These are phyloP conservation scores for Lytechinus pictus DNA, from an alignment of 35 echinoderm and acorn worm genomes.

Conservation along the genomic window DNA sequence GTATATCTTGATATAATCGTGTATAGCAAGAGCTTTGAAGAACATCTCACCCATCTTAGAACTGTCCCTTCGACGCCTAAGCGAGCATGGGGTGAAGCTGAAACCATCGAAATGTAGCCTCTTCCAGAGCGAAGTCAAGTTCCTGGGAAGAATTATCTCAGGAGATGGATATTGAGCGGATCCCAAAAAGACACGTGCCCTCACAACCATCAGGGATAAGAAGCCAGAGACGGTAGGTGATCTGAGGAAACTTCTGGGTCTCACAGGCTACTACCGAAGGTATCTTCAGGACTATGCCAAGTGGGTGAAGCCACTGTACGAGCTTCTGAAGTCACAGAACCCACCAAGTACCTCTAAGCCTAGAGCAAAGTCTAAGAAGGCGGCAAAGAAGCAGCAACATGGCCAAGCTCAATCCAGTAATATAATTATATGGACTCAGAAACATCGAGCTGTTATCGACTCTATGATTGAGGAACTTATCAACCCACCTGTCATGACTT, in stretches of 20 bases:
- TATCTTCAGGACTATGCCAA: slow-evolving; percentile 51
- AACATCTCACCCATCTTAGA: slow-evolving; percentile 50
- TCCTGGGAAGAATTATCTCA: slow-evolving; percentile 56
- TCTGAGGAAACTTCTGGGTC: slow-evolving; percentile 30
- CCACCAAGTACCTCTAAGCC: not conserved
- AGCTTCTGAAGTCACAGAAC: not conserved
- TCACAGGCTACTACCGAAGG: slow-evolving; percentile 53
- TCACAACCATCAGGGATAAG: slow-evolving; percentile 19
- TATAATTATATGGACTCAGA: slow-evolving; percentile 43
- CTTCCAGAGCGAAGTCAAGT: slow-evolving; percentile 57
- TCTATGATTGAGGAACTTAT: slow-evolving; percentile 23
- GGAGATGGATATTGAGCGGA: slow-evolving; percentile 49
- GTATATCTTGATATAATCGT: slow-evolving; percentile 62
- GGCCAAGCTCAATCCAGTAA: not conserved
- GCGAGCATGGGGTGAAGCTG: slow-evolving; percentile 49
- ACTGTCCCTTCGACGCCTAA: slow-evolving; percentile 39
- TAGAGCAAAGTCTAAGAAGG: not conserved
- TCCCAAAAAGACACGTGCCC: slow-evolving; percentile 9
- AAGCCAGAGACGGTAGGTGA: slow-evolving; percentile 41
- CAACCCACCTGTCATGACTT: slow-evolving; percentile 58
- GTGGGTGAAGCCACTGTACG: slow-evolving; percentile 20
- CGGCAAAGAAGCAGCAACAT: slow-evolving; percentile 26
- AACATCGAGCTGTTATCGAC: not conserved
- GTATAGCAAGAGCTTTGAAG: slow-evolving; percentile 35
- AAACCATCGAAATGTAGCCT: slow-evolving; percentile 62